These are phyloP conservation scores for Nothura maculosa DNA, from an alignment of 2,797 vertebrate genomes.

Conservation along the genomic window DNA sequence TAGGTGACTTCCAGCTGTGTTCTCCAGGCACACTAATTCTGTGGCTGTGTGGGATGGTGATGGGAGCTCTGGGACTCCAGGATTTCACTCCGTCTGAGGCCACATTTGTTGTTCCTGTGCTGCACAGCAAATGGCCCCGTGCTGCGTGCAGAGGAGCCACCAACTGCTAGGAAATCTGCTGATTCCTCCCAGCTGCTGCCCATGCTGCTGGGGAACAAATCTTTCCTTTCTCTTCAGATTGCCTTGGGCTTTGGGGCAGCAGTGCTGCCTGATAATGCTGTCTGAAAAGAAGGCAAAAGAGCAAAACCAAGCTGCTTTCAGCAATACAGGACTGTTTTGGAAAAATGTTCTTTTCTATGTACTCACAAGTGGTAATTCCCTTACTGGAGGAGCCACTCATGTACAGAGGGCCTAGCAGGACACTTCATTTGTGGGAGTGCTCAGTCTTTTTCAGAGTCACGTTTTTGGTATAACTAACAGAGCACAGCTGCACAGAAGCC, in stretches of 20 bases:
- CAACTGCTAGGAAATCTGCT: neutral
- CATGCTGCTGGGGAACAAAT: neutral
- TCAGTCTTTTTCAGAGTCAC: neutral
- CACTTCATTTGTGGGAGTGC: accelerated
- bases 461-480: neutral
- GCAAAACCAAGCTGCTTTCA: neutral
- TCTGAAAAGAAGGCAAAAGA: neutral
- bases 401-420: neutral
- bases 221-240: accelerated
- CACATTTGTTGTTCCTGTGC: neutral
- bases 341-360: neutral
- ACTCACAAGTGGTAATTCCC: neutral
- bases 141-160: neutral
- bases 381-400: neutral
- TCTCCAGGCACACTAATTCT: neutral
- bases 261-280: neutral
- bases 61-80: neutral
- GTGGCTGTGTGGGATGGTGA: accelerated
- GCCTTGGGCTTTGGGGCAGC: neutral
- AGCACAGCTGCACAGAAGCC: neutral
- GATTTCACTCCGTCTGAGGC: neutral
- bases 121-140: accelerated
- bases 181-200: neutral
- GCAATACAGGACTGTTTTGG: neutral
- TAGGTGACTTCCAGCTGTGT: neutral